Conservation (phyloP, 2,888 invertebrate genomes). For the Lingula anatina region DNA sequence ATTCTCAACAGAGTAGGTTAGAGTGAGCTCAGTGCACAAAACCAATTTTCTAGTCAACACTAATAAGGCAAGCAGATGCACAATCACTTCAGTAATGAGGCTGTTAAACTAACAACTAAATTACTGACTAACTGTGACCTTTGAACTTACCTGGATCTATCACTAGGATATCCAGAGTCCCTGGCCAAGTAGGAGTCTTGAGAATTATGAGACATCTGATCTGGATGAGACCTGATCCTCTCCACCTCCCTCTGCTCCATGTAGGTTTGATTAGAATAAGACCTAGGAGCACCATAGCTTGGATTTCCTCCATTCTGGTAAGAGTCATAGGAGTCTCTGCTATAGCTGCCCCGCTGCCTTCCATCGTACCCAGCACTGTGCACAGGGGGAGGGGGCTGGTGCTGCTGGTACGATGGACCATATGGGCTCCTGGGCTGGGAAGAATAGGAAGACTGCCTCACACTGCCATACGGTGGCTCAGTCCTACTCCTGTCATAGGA, state of each 20-base stretch:
- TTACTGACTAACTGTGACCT: too few relatives aligned
- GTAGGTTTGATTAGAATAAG: slow-evolving; percentile 41
- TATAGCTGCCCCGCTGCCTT: slow-evolving; percentile 1
- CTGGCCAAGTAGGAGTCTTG: slow-evolving; percentile 10
- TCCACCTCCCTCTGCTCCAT: slow-evolving; percentile 38
- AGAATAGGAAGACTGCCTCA: too few relatives aligned
- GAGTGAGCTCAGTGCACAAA: too few relatives aligned
- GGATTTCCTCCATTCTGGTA: neutral
- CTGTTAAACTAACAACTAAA: too few relatives aligned
- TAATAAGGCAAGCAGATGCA: too few relatives aligned
- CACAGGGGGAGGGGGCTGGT: too few relatives aligned
- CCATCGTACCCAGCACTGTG: neutral
- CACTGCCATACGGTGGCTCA: too few relatives aligned
- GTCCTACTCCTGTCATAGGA: too few relatives aligned
- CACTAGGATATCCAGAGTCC: slow-evolving; percentile 23
- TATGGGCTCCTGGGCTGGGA: slow-evolving; percentile 2
- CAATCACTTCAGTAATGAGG: too few relatives aligned
- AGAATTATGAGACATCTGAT: too few relatives aligned
- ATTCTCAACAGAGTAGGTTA: too few relatives aligned
- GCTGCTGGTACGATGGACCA: slow-evolving; percentile 1
- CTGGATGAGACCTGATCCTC: slow-evolving; percentile 16
- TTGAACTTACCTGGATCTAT: slow-evolving; percentile 31
- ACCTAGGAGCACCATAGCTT: slow-evolving; percentile 6
- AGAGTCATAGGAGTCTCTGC: neutral
- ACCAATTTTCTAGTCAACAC: too few relatives aligned